phyloP scores from a whole-genome alignment of 1,140 invertebrate species.

The Drosophila malerkotliana region DNA sequence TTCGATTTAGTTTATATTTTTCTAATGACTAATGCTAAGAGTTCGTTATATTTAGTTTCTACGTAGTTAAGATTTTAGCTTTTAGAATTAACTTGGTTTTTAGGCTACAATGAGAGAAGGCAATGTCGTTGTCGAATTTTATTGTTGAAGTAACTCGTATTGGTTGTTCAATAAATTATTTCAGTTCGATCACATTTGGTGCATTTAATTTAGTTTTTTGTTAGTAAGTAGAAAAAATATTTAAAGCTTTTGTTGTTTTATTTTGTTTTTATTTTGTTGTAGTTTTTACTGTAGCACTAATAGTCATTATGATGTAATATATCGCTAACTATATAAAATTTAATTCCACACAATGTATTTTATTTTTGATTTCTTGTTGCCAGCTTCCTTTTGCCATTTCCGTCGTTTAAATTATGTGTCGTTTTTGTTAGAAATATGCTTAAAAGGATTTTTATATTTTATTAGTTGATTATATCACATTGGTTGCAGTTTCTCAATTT shows the following conservation, averaged over 20 bases:
- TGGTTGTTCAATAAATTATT: conserved; percentile 41
- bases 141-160: conserved; percentile 59
- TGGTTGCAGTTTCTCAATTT: conserved; percentile 58
- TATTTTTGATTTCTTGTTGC: conserved; percentile 49
- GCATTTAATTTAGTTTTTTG: conserved; percentile 55
- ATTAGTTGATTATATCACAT: conserved; percentile 70
- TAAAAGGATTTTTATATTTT: conserved; percentile 40
- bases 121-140: conserved; percentile 71
- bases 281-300: conserved; percentile 36
- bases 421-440: conserved; percentile 49
- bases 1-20: not conserved
- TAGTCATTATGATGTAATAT: conserved; percentile 20
- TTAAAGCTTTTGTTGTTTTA: conserved; percentile 68
- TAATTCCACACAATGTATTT: conserved; percentile 19
- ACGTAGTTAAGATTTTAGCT: conserved; percentile 39
- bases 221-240: conserved; percentile 71
- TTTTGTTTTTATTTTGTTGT: conserved; percentile 20
- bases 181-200: conserved; percentile 76
- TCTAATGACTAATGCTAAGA: conserved; percentile 24
- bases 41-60: conserved; percentile 38
- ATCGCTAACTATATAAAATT: conserved; percentile 43
- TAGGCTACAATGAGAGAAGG: conserved; percentile 72
- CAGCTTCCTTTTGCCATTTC: conserved; percentile 25
- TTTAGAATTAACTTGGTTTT: conserved; percentile 39
- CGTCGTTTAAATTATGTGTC: conserved; percentile 42